A percentile compares a stretch with the other conserved stretches of the same genome.
Evolutionary conservation across 2,113 vertebrate species (phyloP).

Genomic region (Anhinga anhinga): DNA sequence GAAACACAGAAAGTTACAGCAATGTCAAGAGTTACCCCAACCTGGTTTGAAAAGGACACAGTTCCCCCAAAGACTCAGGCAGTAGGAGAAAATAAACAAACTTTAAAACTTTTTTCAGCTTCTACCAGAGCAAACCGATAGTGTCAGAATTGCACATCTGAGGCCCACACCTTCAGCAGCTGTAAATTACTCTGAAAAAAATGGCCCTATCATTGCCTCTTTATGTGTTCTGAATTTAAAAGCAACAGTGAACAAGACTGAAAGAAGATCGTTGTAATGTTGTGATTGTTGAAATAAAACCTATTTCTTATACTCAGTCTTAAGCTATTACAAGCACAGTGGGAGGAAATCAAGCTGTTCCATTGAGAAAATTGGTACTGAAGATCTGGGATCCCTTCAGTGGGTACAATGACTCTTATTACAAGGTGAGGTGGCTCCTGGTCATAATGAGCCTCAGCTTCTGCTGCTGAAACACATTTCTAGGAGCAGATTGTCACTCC

Average conservation of each 20-base stretch:
- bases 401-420: background rate
- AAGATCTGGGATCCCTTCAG: background rate
- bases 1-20: background rate
- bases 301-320: background rate
- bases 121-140: background rate
- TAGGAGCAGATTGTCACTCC: background rate
- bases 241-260: background rate
- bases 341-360: conserved; percentile 39
- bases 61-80: background rate
- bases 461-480: background rate
- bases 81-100: background rate
- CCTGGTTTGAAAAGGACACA: background rate
- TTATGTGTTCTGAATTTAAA: background rate
- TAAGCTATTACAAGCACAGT: conserved; percentile 2
- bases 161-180: background rate
- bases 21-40: background rate
- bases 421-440: background rate
- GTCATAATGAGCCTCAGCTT: background rate
- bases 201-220: background rate
- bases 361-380: conserved; percentile 1
- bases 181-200: background rate
- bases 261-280: conserved; percentile 18
- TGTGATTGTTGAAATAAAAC: conserved; percentile 13
- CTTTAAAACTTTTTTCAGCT: background rate
- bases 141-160: background rate